Evolutionary conservation across 2,113 vertebrate species (phyloP), one percentile per base, ranked within the genome.

Genomic region (Amblyopsis rosae): DNA sequence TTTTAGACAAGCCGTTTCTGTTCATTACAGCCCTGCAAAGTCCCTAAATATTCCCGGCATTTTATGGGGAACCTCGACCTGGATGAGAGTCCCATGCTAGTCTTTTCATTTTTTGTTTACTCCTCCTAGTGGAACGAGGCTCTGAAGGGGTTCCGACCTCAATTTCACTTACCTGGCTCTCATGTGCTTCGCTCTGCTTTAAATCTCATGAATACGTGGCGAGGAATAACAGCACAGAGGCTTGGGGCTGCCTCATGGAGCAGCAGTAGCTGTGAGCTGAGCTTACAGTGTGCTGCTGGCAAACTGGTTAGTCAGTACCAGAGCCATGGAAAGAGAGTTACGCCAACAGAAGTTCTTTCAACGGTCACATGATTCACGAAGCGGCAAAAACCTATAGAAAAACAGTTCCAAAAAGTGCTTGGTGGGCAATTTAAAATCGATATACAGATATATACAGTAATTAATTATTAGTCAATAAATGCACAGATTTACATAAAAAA

Each of bases 131-230:
- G 53, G 32, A 54, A 65, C 56, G 62, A 48, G 49, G 51, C 32
- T 60, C 69, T 75, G 54, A 71, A 74, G 59, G 84, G 77, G 75
- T 77, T 71, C 63, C 76, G 72, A 84, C 82, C 84, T 82, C 82
- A 84, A 84, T 86, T 82, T 84, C 80, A 77, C 77, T 71, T 67
- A 46, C 73, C 17, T 56, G 11, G 45, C 60, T 62, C 41, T 33
- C 60, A 16, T 48, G 3, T 51, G 16, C 35, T 77, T 80, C 61
- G 69, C 70, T 82, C 63, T 69, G 49, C 81, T 76, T 69, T 70
- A 35, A 71, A 74, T 75, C 69, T 73, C 67, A 67, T 82, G 74
- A 86, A 86, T 82, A 75, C 75, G 60, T 60, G 72, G 60, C 74
- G 65, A 67, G 77, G 80, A 86, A 77, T 75, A 84, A 73, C 66